Base-by-base conservation (phyloP, 2,797 vertebrate genomes). In the Acrossocheilus wenchowensis region DNA sequence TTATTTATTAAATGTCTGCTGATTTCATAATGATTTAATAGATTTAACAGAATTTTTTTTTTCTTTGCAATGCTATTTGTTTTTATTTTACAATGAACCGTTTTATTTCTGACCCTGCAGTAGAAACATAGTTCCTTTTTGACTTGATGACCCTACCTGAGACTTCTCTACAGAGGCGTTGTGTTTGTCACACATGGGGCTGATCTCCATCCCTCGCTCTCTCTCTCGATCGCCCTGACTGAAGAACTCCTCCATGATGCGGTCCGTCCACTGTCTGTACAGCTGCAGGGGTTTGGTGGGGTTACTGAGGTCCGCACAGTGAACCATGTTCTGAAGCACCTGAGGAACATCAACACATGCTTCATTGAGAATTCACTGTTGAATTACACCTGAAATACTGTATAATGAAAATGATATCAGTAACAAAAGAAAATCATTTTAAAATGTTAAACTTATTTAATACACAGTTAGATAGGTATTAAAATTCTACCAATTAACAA, bases 151-250 rank as follows among this genome's bases (percentile, higher is more conserved):
- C 12, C 14, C 8, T 77, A 96, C 96, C 96, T 97, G 96, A 77
- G 95, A 94, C 82, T 96, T 97, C 91, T 96, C 96, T 75, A 96
- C 93, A 0, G 96, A 96, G 73, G 96, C 96, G 0, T 96, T 98
- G 90, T 97, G 97, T 85, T 98, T 98, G 93, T 98, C 97, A 0
- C 97, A 98, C 97, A 98, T 98, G 86, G 97, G 97, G 91, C 97
- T 98, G 93, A 98, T 96, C 93, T 98, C 97, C 95, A 98, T 97
- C 85, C 95, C 95, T 1, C 92, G 92, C 81, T 96, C 96, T 5
- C 96, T 89, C 83, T 97, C 96, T 0, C 91, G 87, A 89, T 97
- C 96, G 0, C 96, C 96, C 19, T 97, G 96, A 34, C 34, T 88
- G 92, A 96, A 97, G 92, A 97, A 96, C 89, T 96, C 96, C 60